Evolutionary conservation across 2,888 invertebrate genomes (phyloP).

Genomic region (Platynereis dumerilii): DNA sequence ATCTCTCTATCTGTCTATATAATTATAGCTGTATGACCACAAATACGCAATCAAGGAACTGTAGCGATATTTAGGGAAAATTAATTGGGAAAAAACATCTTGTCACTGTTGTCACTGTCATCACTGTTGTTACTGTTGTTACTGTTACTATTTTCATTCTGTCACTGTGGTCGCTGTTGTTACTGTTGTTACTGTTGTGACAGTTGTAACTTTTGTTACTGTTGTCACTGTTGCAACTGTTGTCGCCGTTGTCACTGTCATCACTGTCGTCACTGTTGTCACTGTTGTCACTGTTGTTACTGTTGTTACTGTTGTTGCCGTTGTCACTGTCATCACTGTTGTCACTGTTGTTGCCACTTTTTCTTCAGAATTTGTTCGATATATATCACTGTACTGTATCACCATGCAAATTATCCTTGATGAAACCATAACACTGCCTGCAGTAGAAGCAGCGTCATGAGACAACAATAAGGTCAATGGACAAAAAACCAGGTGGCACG

Average conservation of each 20-base stretch:
- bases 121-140: constrained; percentile 11
- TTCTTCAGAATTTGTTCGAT: neutral
- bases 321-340: neutral
- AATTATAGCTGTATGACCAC: no score
- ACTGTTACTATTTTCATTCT: constrained; percentile 2
- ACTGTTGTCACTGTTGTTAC: constrained; percentile 3
- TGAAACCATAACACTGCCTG: no score
- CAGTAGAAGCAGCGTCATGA: no score
- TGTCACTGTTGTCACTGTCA: neutral
- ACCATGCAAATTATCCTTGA: no score
- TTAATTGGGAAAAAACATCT: no score
- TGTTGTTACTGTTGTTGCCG: neutral
- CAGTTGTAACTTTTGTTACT: neutral
- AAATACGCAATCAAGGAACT: no score
- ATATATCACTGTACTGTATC: no score
- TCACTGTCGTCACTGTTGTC: neutral
- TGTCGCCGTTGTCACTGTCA: neutral
- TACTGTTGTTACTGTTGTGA: neutral
- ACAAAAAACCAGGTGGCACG: no score
- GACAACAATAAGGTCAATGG: no score
- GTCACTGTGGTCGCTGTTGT: constrained; percentile 4
- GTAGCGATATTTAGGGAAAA: no score
- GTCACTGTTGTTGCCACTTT: neutral
- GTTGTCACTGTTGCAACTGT: neutral
- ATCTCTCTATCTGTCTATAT: no score